phyloP scores from a whole-genome alignment of 2,797 vertebrate genomes.

The Loriculus beryllinus region DNA sequence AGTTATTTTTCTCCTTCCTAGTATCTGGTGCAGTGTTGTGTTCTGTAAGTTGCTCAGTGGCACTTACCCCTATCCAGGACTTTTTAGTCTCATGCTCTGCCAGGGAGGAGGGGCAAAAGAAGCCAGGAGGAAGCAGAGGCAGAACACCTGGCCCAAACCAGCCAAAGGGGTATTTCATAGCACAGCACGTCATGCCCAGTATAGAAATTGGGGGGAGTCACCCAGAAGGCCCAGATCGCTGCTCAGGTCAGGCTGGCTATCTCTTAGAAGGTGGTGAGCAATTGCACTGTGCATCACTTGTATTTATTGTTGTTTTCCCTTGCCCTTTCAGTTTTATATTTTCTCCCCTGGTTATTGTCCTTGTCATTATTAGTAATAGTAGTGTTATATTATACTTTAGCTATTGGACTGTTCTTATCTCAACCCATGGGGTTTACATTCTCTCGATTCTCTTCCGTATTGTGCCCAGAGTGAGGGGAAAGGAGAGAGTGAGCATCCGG shows the following conservation, averaged over 20 bases:
- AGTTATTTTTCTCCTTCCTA: not conserved
- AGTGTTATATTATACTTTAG: not conserved
- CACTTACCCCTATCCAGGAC: not conserved
- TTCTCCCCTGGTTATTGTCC: not conserved
- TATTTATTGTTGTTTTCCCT: not conserved
- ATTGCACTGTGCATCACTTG: not conserved
- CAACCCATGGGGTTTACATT: not conserved
- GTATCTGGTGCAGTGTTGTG: not conserved
- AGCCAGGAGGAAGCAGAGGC: not conserved
- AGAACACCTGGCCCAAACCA: not conserved
- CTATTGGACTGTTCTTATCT: not conserved
- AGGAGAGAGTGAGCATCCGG: not conserved
- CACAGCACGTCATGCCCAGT: not conserved
- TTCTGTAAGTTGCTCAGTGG: not conserved
- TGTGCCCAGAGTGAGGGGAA: not conserved
- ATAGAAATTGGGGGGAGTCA: not conserved
- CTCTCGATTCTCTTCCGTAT: not conserved
- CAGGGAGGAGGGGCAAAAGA: not conserved
- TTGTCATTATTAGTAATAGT: not conserved
- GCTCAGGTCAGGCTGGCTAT: not conserved
- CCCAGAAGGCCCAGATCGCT: accelerated
- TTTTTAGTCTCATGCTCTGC: not conserved
- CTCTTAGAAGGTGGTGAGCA: not conserved
- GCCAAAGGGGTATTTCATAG: not conserved
- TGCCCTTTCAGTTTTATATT: not conserved